Evolutionary conservation across 2,113 vertebrate species (phyloP).

Genomic region (Regulus satrapa): DNA sequence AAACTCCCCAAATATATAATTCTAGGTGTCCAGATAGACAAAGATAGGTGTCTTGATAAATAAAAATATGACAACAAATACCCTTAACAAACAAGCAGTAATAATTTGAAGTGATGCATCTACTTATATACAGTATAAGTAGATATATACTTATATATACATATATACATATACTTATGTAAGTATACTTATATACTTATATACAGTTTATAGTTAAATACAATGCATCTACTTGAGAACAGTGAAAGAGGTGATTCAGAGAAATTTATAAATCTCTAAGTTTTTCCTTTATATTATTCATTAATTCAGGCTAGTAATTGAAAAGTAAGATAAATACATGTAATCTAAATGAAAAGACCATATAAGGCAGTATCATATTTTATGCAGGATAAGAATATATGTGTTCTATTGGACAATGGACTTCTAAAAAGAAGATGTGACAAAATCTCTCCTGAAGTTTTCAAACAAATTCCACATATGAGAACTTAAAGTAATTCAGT

Average conservation of each 20-base stretch:
- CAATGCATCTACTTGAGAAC: not conserved
- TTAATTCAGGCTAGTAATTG: not conserved
- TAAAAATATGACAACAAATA: not conserved
- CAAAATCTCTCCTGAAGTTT: not conserved
- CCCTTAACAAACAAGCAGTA: not conserved
- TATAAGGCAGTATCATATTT: not conserved
- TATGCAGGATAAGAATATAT: not conserved
- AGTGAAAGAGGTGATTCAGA: not conserved
- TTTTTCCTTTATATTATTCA: not conserved
- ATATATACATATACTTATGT: too few relatives aligned
- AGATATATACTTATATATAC: too few relatives aligned
- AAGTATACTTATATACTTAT: too few relatives aligned
- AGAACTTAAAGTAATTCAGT: not conserved
- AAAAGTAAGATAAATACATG: not conserved
- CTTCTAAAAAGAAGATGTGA: not conserved
- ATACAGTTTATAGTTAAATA: too few relatives aligned
- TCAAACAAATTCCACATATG: not conserved
- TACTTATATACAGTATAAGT: too few relatives aligned
- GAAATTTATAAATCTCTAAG: not conserved
- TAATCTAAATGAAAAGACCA: not conserved
- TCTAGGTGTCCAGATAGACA: not conserved
- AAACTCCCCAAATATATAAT: not conserved
- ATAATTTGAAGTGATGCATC: not conserved
- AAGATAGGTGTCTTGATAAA: not conserved
- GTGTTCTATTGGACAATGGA: not conserved